Conservation (phyloP, 2,113 vertebrate genomes). For the Arothron firmamentum region DNA sequence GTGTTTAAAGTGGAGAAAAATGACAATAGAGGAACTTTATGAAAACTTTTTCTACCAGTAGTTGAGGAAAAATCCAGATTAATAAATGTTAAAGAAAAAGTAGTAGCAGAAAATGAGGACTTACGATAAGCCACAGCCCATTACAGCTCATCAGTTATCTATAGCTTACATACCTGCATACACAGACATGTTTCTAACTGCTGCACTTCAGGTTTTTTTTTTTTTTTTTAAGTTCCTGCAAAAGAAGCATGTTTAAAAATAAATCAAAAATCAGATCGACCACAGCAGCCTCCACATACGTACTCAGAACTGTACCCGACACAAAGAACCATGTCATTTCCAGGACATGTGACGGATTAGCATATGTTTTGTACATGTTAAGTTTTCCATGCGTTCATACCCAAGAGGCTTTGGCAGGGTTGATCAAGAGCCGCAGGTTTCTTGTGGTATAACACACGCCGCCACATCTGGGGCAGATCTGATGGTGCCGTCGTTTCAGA, state of each 20-base stretch:
- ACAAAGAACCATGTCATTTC: slow-evolving; percentile 15
- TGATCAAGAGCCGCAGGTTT: slow-evolving; percentile 1
- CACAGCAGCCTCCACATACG: slow-evolving; percentile 14
- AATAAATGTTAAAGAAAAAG: no score
- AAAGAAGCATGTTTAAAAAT: neutral
- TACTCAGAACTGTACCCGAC: neutral
- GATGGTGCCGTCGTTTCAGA: neutral
- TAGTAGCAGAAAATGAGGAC: neutral
- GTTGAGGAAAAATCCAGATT: no score
- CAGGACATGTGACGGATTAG: slow-evolving; percentile 19
- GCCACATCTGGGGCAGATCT: slow-evolving; percentile 10
- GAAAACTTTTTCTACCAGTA: no score
- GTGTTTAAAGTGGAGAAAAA: no score
- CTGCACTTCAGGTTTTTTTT: no score
- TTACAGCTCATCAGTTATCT: no score
- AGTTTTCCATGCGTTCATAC: slow-evolving; percentile 27
- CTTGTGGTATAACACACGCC: neutral
- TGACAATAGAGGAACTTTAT: no score
- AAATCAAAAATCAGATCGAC: slow-evolving; percentile 22
- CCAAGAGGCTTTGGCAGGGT: neutral
- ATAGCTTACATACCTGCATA: no score
- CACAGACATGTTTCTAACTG: neutral
- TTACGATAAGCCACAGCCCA: no score
- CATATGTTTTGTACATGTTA: neutral
- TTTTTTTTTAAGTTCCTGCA: no score